Percentiles rank a stretch among this genome's conserved stretches.
Evolutionary conservation across 2,113 vertebrate species (phyloP).

Genomic region (Neotragus pygmaeus): DNA sequence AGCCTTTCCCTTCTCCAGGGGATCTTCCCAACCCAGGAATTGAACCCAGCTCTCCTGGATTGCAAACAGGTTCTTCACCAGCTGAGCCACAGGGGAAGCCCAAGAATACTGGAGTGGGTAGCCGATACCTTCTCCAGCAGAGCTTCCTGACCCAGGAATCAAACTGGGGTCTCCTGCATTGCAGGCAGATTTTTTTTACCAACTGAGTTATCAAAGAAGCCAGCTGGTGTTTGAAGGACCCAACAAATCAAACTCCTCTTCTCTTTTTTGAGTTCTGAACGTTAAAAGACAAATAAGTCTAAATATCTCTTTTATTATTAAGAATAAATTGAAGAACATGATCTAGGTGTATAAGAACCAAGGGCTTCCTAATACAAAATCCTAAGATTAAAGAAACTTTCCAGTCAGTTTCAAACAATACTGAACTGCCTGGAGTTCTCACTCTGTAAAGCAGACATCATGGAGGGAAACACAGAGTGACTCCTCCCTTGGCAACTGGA

Average conservation of each 20-base stretch:
- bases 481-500: background rate
- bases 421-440: background rate
- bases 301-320: background rate
- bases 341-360: background rate
- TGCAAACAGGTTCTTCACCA: background rate
- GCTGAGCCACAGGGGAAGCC: background rate
- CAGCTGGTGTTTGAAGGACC: background rate
- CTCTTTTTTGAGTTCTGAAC: background rate
- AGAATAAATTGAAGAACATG: background rate
- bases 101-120: background rate
- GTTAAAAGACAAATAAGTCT: background rate
- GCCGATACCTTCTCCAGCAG: background rate
- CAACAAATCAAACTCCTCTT: background rate
- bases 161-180: background rate
- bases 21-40: background rate
- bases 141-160: background rate
- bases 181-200: background rate
- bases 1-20: background rate
- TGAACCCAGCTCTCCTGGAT: rapidly evolving
- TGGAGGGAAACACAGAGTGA: background rate
- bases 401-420: background rate
- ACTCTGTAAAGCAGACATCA: background rate
- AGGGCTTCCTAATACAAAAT: background rate
- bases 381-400: background rate
- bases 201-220: background rate